Conservation (phyloP, 2,888 invertebrate species). For the Mellilla xanthometata region DNA sequence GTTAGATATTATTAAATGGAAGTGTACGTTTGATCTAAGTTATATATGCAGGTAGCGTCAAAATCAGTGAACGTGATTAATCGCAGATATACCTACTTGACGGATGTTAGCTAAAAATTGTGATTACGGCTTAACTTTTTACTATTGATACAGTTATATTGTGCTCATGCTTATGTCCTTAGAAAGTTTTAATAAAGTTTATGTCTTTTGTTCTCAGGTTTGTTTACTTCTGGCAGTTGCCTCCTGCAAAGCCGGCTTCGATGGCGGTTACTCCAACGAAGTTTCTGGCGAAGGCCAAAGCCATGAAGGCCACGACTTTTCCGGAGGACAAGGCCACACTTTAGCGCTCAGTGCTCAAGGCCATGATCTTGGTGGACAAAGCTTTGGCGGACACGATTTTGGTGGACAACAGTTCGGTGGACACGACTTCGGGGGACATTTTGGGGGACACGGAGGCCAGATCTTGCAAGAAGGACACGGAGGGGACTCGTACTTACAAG, state of each 20-base stretch:
- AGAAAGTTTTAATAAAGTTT: too few relatives aligned
- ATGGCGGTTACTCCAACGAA: constrained; percentile 48
- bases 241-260: constrained; percentile 64
- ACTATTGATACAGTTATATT: too few relatives aligned
- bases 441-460: constrained; percentile 30
- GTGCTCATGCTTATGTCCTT: too few relatives aligned
- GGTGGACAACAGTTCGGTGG: constrained; percentile 35
- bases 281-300: constrained; percentile 47
- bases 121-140: too few relatives aligned
- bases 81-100: too few relatives aligned
- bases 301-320: constrained; percentile 40
- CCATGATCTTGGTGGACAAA: constrained; percentile 26
- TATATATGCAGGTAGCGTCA: too few relatives aligned
- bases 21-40: too few relatives aligned
- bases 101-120: too few relatives aligned
- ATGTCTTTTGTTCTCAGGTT: constrained; percentile 54
- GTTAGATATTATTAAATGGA: too few relatives aligned
- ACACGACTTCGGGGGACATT: constrained; percentile 30
- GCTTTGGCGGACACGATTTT: constrained; percentile 24
- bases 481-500: constrained; percentile 69
- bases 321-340: constrained; percentile 41
- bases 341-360: constrained; percentile 33
- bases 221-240: constrained; percentile 73
- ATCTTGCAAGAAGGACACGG: constrained; percentile 37
- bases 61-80: too few relatives aligned